Evolutionary conservation across 2,797 vertebrate species (phyloP), one percentile per base, ranked within the genome.

Genomic region (Pipistrellus kuhlii): DNA sequence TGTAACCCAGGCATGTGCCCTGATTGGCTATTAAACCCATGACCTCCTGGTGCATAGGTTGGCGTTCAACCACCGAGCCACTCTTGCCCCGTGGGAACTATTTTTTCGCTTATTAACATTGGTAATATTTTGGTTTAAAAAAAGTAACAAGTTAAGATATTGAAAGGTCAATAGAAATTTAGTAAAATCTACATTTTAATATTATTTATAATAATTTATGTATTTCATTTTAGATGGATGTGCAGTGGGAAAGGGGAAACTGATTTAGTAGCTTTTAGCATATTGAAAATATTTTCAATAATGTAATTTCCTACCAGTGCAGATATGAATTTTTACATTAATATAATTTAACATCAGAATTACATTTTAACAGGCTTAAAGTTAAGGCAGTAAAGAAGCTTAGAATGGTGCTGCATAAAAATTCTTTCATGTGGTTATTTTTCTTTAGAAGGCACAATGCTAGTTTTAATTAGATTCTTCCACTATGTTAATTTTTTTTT

Each of bases 141-240:
- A 57, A 57, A 46, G 53, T 57, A 27, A 7, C 35, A 46, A 72
- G 44, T 44, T 44, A 11, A 44, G 8, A 75, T 93, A 88, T 91
- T 93, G 41, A 92, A 80, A 80, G 21, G 23, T 64, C 91, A 91
- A 32, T 30, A 83, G 78, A 83, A 94, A 90, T 80, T 81, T 95
- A 62, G 30, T 51, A 76, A 96, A 62, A 72, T 17, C 7, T 20
- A 75, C 78, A 27, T 44, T 5, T 82, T 93, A 41, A 59, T 69
- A 48, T 91, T 77, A 88, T 84, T 44, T 94, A 20, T 96, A 75
- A 95, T 55, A 88, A 84, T 20, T 7, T 93, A 87, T 13, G 81
- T 51, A 17, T 91, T 94, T 14, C 83, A 80, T 78, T 96, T 95
- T 93, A 92, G 59, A 90, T 91, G 66, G 71, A 85, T 95, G 77